Evolutionary conservation across 2,113 vertebrate species (phyloP).

Genomic region (Benitochromis conjunctus): DNA sequence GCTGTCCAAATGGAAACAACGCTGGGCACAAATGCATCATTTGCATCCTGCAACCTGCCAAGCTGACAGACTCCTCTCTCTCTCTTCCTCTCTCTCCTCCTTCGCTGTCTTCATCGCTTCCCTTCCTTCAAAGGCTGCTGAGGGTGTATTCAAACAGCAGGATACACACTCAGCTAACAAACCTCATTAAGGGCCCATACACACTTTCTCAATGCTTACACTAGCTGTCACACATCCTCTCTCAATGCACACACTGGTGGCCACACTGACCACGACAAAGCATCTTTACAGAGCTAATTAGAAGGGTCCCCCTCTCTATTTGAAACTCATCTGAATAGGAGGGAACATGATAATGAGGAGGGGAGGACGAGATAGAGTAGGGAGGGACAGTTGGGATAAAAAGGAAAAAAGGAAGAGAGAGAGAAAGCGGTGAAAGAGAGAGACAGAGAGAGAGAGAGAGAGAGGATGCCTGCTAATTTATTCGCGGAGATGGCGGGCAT

Average conservation of each 20-base stretch:
- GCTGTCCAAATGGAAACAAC: conserved; percentile 46
- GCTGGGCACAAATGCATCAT: conserved; percentile 62
- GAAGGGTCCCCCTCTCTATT: conserved; percentile 63
- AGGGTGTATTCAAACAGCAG: conserved; percentile 69
- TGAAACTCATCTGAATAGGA: conserved; percentile 72
- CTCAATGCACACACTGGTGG: conserved; percentile 65
- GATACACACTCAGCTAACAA: conserved; percentile 68
- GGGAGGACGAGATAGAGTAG: conserved; percentile 18
- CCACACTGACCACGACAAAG: conserved; percentile 66
- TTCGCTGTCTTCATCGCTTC: conserved; percentile 52
- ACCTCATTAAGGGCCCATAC: conserved; percentile 70
- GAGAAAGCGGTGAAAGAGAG: not conserved
- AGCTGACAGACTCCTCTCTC: conserved; percentile 50
- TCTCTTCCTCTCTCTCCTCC: conserved; percentile 22
- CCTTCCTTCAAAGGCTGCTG: conserved; percentile 62
- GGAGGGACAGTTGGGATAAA: conserved; percentile 27
- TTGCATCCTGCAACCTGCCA: conserved; percentile 60
- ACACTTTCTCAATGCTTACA: conserved; percentile 64
- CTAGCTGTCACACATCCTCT: conserved; percentile 67
- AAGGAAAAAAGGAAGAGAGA: not conserved
- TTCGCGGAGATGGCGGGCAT: conserved; percentile 41
- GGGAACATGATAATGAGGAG: conserved; percentile 52
- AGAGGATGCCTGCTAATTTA: conserved; percentile 41
- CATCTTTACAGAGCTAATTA: conserved; percentile 78
- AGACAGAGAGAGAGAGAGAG: not conserved